Percentiles rank a stretch among this genome's conserved stretches.
phyloP scores from a whole-genome alignment of 2,888 invertebrate genomes.

The Allophyes oxyacanthae region DNA sequence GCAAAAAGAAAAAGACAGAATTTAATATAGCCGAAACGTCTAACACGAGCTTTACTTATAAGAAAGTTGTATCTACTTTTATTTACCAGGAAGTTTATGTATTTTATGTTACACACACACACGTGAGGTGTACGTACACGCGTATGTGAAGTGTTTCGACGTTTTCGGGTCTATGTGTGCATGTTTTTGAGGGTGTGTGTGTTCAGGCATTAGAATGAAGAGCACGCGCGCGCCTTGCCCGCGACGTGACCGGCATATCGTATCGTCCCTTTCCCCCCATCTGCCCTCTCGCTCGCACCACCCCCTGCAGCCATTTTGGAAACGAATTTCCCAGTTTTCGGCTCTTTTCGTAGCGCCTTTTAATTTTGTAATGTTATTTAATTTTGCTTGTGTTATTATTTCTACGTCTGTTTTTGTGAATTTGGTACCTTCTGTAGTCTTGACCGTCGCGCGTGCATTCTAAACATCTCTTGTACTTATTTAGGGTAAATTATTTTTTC shows the following conservation, averaged over 20 bases:
- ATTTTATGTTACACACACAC: slow-evolving; percentile 57
- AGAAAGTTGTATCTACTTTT: slow-evolving; percentile 84
- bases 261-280: slow-evolving; percentile 86
- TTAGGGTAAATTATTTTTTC: slow-evolving; percentile 14
- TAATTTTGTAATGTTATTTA: slow-evolving; percentile 84
- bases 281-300: slow-evolving; percentile 81
- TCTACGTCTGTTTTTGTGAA: slow-evolving; percentile 55
- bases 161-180: slow-evolving; percentile 68
- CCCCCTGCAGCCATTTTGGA: slow-evolving; percentile 86
- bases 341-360: slow-evolving; percentile 82
- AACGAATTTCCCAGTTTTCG: slow-evolving; percentile 85
- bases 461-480: slow-evolving; percentile 18
- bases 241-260: slow-evolving; percentile 88
- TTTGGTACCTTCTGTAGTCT: slow-evolving; percentile 45
- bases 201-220: slow-evolving; percentile 85
- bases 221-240: slow-evolving; percentile 87
- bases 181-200: slow-evolving; percentile 76
- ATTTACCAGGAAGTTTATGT: slow-evolving; percentile 87
- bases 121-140: slow-evolving; percentile 27
- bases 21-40: slow-evolving; percentile 85
- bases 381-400: slow-evolving; percentile 69
- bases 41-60: slow-evolving; percentile 74
- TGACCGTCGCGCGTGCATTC: slow-evolving; percentile 17
- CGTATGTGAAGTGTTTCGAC: slow-evolving; percentile 73
- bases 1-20: slow-evolving; percentile 80